A percentile compares a stretch with the other conserved stretches of the same genome.
These are phyloP conservation scores for Lobophora halterata DNA, from an alignment of 2,888 invertebrate species.

Conservation along the genomic window DNA sequence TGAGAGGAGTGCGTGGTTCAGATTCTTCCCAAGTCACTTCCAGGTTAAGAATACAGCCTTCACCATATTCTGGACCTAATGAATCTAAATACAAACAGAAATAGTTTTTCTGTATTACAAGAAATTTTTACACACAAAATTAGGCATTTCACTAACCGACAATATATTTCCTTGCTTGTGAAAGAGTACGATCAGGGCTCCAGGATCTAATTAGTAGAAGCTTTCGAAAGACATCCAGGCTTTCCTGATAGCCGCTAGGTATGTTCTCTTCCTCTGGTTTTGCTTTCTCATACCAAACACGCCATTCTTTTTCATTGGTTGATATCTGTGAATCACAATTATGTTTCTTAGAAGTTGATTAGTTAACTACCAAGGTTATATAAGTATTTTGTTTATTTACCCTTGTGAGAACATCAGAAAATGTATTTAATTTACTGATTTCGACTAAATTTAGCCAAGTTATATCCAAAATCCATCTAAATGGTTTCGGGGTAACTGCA, in stretches of 20 bases:
- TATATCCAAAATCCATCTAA: slow-evolving; percentile 96
- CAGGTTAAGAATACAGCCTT: slow-evolving; percentile 94
- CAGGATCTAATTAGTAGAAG: slow-evolving; percentile 93
- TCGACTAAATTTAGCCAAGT: slow-evolving; percentile 98
- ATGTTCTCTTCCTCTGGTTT: slow-evolving; percentile 95
- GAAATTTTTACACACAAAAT: too few species aligned
- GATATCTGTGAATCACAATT: slow-evolving; percentile 83
- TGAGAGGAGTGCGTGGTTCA: slow-evolving; percentile 91
- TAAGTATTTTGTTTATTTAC: too few species aligned
- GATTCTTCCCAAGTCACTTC: slow-evolving; percentile 95
- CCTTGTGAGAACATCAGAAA: slow-evolving; percentile 88
- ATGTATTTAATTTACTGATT: slow-evolving; percentile 91
- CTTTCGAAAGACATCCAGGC: slow-evolving; percentile 93
- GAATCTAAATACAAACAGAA: slow-evolving; percentile 88
- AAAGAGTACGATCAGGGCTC: slow-evolving; percentile 97
- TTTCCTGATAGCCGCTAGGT: slow-evolving; percentile 93
- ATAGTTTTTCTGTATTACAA: too few species aligned
- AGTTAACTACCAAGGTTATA: too few species aligned
- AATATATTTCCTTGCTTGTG: slow-evolving; percentile 95
- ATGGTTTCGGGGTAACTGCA: slow-evolving; percentile 95
- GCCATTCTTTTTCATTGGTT: slow-evolving; percentile 93
- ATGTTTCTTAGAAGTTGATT: not conserved
- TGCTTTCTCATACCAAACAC: slow-evolving; percentile 94
- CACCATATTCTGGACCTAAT: slow-evolving; percentile 92
- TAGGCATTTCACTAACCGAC: slow-evolving; percentile 79